phyloP scores from a whole-genome alignment of 2,113 vertebrate species.

The Psittacara wagleri region DNA sequence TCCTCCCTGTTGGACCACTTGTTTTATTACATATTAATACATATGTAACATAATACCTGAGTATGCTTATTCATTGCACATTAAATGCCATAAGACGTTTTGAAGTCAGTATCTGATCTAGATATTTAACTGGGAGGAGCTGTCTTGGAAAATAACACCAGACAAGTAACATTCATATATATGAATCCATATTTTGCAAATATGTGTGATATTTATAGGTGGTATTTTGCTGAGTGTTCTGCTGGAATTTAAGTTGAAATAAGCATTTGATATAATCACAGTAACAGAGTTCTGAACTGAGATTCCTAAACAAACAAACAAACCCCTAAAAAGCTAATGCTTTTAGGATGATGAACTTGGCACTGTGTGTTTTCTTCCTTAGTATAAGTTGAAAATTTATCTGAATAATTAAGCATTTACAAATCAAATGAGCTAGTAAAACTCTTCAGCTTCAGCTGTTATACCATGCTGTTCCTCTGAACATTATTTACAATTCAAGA shows the following conservation, averaged over 20 bases:
- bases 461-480: slow-evolving; percentile 17
- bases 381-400: not conserved
- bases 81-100: not conserved
- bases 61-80: not conserved
- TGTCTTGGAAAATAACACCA: not conserved
- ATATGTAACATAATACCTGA: not conserved
- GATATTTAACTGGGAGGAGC: not conserved
- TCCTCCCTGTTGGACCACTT: not conserved
- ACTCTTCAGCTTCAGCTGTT: not conserved
- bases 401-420: slow-evolving; percentile 17
- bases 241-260: not conserved
- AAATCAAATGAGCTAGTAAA: slow-evolving; percentile 21
- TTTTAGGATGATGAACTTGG: not conserved
- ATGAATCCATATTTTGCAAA: not conserved
- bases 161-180: not conserved
- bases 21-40: not conserved
- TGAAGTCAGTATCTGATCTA: not conserved
- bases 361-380: not conserved
- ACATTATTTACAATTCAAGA: slow-evolving; percentile 23
- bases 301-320: not conserved
- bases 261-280: not conserved
- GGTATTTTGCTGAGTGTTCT: not conserved
- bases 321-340: not conserved
- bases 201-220: rapidly evolving
- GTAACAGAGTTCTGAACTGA: not conserved